phyloP scores from a whole-genome alignment of 2,888 invertebrate species.

The Dryococelus australis region DNA sequence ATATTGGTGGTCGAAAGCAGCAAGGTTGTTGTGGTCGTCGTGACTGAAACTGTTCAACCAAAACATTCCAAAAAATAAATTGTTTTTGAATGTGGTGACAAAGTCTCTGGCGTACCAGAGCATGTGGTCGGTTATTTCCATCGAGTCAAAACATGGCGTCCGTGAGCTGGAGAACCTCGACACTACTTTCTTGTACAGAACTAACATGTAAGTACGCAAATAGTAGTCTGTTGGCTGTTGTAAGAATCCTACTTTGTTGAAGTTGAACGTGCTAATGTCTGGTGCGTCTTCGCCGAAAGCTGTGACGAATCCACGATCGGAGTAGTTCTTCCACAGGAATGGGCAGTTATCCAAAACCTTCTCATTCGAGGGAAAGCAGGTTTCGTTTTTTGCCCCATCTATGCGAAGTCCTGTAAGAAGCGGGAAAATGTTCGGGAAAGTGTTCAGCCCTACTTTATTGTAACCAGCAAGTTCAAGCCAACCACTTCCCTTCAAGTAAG shows the following conservation, averaged over 20 bases:
- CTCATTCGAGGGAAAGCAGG: slow-evolving; percentile 66
- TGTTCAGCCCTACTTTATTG: slow-evolving; percentile 59
- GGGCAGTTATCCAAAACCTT: slow-evolving; percentile 79
- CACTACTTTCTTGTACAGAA: neutral
- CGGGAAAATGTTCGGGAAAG: slow-evolving; percentile 61
- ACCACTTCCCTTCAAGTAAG: slow-evolving; percentile 55
- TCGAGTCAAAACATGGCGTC: slow-evolving; percentile 8
- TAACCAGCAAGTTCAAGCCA: slow-evolving; percentile 60
- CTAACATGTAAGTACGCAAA: slow-evolving; percentile 65
- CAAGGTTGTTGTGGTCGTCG: slow-evolving; percentile 34
- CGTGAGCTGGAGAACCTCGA: neutral
- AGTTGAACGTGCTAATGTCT: slow-evolving; percentile 81
- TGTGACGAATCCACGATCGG: slow-evolving; percentile 66
- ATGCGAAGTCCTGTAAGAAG: slow-evolving; percentile 54
- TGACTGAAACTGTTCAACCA: slow-evolving; percentile 44
- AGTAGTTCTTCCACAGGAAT: slow-evolving; percentile 76
- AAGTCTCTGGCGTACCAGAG: slow-evolving; percentile 42
- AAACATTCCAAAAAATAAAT: slow-evolving; percentile 41
- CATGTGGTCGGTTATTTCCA: slow-evolving; percentile 37
- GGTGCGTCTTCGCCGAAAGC: slow-evolving; percentile 85
- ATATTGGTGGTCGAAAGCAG: slow-evolving; percentile 32
- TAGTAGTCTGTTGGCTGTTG: slow-evolving; percentile 85
- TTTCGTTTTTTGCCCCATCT: slow-evolving; percentile 54
- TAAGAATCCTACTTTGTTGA: slow-evolving; percentile 76
- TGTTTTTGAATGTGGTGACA: slow-evolving; percentile 28